These are phyloP conservation scores for Rhinoderma darwinii DNA, from an alignment of 2,113 vertebrate genomes.

Conservation along the genomic window DNA sequence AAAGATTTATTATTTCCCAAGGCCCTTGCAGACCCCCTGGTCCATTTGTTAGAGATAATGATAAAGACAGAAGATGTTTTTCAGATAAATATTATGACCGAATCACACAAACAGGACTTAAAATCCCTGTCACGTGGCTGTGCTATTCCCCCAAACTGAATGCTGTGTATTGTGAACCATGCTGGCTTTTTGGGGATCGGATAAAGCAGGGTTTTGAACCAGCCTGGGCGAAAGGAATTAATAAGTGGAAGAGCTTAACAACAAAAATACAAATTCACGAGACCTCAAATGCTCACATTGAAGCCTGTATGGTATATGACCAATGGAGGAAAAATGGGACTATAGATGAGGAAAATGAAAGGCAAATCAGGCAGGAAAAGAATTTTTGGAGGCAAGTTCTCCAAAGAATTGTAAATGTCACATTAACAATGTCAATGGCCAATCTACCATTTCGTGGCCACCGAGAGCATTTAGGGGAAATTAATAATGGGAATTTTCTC, in stretches of 20 bases:
- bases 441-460: neutral
- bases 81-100: neutral
- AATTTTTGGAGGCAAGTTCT: constrained; percentile 21
- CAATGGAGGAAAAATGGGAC: too few species aligned
- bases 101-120: neutral
- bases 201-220: too few species aligned
- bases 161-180: too few species aligned
- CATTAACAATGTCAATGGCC: constrained; percentile 11
- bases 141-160: too few species aligned
- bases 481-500: constrained; percentile 12
- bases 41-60: neutral
- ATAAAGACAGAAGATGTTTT: neutral
- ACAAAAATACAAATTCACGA: neutral
- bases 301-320: too few species aligned
- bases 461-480: neutral
- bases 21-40: neutral
- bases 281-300: neutral
- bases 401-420: neutral
- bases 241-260: neutral
- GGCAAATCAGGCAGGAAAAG: too few species aligned
- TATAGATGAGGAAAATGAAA: too few species aligned
- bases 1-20: neutral
- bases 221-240: too few species aligned
- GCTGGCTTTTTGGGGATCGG: too few species aligned
- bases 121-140: too few species aligned